phyloP scores from a whole-genome alignment of 1,140 invertebrate genomes.

The Diploscapter pachys region DNA sequence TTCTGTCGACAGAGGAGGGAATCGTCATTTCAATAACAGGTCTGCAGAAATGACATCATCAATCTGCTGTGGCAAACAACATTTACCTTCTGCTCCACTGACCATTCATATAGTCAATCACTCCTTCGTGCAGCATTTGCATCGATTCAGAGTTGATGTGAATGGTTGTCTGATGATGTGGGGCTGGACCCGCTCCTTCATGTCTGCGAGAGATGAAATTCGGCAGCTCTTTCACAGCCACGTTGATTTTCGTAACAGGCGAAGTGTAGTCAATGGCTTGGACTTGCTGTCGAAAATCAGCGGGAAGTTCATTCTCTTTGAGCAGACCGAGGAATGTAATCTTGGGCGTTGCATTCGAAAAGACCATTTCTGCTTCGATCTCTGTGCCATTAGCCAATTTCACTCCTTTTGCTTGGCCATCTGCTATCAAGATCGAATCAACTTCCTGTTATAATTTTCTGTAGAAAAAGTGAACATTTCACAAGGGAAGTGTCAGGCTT shows the following conservation, averaged over 20 bases:
- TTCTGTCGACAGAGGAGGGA: constrained; percentile 64
- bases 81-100: no score
- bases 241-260: constrained; percentile 69
- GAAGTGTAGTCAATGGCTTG: constrained; percentile 65
- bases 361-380: constrained; percentile 62
- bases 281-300: constrained; percentile 55
- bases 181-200: constrained; percentile 44
- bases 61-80: no score
- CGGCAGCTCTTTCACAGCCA: constrained; percentile 65
- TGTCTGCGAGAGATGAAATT: constrained; percentile 65
- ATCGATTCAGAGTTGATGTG: constrained; percentile 67
- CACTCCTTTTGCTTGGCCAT: constrained; percentile 61
- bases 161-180: constrained; percentile 66
- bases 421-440: constrained; percentile 55
- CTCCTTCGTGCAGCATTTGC: constrained; percentile 62
- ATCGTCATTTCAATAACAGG: constrained; percentile 69
- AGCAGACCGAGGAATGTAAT: constrained; percentile 63
- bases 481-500: no score
- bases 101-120: constrained; percentile 60
- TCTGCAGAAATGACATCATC: constrained; percentile 47
- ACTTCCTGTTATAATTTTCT: no score
- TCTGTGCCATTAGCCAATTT: constrained; percentile 61
- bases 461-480: no score
- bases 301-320: constrained; percentile 36
- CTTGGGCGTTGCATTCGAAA: constrained; percentile 67